Base-by-base conservation (phyloP, 2,888 invertebrate species). In the Drosophila yooni region DNA sequence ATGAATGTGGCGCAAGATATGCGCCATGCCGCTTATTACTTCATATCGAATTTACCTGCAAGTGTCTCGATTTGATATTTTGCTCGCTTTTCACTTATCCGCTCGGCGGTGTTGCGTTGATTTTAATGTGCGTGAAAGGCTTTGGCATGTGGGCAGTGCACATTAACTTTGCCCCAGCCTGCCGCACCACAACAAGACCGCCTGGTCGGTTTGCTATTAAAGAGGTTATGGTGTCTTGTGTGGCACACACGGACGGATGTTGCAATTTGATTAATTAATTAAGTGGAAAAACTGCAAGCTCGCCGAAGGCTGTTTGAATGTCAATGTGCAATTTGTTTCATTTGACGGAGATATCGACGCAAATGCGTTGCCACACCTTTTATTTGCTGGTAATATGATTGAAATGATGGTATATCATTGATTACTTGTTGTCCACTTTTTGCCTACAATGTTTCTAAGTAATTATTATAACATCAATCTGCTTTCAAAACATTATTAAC, bases 301-400 rank as follows among this genome's bases (percentile, higher is more conserved):
- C 69, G 51, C 54, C 76, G 76, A 81, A 79, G 79, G 82, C 84
- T 88, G 83, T 81, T 74, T 86, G 90, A 88, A 90, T 90, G 86
- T 90, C 86, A 90, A 88, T 90, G 83, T 77, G 79, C 90, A 87
- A 87, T 87, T 87, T 87, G 86, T 87, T 74, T 64, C 70, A 67
- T 71, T 75, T 77, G 88, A 77, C 70, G 73, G 57, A 73, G 60
- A 58, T 80, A 74, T 52, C 70, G 54, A 51, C 29, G 31, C 54
- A 43, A 60, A 29, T 46, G 25, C 38, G 11, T 63, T 46, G 48
- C 34, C 38, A 51, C 57, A 27, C 61, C 48, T 34, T 21, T n/a
- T 27, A 54, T 54, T 10, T 18, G 11, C 29, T 29, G 27, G 18
- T n/a, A 36, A 52, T 36, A 31, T n/a, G 15, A n/a, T 67, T 48